These are phyloP conservation scores for Morelia viridis DNA, from an alignment of 2,797 vertebrate species.

Conservation along the genomic window DNA sequence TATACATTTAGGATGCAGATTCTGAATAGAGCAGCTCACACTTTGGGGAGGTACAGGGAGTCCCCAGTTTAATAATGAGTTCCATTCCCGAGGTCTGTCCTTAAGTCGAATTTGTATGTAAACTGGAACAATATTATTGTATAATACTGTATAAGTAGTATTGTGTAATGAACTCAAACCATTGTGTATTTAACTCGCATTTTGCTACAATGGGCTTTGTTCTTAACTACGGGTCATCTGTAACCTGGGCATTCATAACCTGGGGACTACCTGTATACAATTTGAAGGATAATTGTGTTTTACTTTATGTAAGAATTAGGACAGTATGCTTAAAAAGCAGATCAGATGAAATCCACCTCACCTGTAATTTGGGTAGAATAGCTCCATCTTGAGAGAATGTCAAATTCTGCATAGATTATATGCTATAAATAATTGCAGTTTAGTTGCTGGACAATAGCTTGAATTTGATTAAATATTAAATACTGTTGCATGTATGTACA, in stretches of 20 bases:
- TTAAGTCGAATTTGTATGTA: too few species aligned
- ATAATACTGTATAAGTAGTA: too few species aligned
- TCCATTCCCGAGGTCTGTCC: too few species aligned
- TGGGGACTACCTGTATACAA: background rate
- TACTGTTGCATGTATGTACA: constrained; percentile 32
- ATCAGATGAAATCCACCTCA: background rate
- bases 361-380: accelerated
- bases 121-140: too few species aligned
- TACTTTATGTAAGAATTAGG: background rate
- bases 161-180: too few species aligned
- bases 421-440: constrained; percentile 41
- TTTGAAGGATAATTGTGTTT: background rate
- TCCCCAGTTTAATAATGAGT: too few species aligned
- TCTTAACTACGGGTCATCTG: too few species aligned
- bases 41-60: too few species aligned
- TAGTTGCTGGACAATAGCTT: constrained; percentile 21
- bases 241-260: too few species aligned
- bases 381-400: background rate
- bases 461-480: constrained; percentile 20
- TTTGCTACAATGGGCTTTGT: too few species aligned
- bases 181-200: too few species aligned
- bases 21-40: too few species aligned
- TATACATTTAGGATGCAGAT: background rate
- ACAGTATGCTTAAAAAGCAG: background rate
- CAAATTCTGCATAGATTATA: background rate